These are phyloP conservation scores for Macrotus californicus DNA, from an alignment of 2,113 vertebrate species.

Conservation along the genomic window DNA sequence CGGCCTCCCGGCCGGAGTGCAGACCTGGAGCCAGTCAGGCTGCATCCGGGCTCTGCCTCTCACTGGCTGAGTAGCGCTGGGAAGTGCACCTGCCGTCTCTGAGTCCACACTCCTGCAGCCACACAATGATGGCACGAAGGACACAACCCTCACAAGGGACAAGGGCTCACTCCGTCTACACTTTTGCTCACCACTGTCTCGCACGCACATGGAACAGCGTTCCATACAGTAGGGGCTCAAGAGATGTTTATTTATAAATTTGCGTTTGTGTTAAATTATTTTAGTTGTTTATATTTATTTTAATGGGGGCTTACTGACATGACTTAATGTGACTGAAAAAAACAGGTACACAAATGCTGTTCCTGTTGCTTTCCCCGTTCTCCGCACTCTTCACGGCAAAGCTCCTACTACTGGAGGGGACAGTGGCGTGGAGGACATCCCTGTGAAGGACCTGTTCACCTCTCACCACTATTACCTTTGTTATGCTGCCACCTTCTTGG, in stretches of 20 bases:
- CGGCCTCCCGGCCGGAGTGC: background rate
- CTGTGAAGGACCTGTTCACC: background rate
- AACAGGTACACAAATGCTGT: background rate
- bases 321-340: background rate
- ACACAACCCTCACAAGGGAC: background rate
- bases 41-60: background rate
- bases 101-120: background rate
- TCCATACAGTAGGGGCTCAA: background rate
- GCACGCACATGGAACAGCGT: background rate
- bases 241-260: background rate
- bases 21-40: background rate
- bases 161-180: background rate
- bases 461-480: constrained; percentile 79
- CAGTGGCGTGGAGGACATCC: too few species aligned
- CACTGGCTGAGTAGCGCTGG: background rate
- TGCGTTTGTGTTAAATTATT: background rate
- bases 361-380: background rate
- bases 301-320: background rate
- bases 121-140: background rate
- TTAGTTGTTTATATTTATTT: background rate
- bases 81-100: background rate
- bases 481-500: constrained; percentile 78
- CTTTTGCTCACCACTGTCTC: background rate
- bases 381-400: background rate
- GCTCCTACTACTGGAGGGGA: background rate